These are phyloP conservation scores for Phymorhynchus buccinoides DNA, from an alignment of 1,140 invertebrate species.

Conservation along the genomic window DNA sequence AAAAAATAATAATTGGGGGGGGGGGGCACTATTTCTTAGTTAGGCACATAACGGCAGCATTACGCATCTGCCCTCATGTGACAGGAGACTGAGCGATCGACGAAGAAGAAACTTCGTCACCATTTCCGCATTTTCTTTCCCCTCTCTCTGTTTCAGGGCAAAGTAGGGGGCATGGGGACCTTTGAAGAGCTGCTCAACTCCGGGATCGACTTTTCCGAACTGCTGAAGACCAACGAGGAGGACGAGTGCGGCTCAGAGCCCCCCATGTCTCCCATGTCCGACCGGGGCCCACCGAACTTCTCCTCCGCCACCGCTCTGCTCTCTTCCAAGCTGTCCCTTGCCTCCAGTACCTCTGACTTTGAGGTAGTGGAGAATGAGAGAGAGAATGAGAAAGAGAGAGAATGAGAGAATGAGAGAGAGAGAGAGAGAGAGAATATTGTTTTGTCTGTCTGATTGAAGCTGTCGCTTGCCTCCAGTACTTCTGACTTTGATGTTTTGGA, in stretches of 20 bases:
- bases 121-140: too few relatives aligned
- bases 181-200: conserved; percentile 71
- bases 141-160: conserved; percentile 52
- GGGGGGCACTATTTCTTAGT: too few relatives aligned
- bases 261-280: conserved; percentile 24
- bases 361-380: too few relatives aligned
- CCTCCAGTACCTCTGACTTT: conserved; percentile 60
- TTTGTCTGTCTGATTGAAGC: too few relatives aligned
- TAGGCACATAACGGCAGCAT: too few relatives aligned
- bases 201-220: conserved; percentile 72
- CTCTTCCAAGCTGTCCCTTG: conserved; percentile 59
- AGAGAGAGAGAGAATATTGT: too few relatives aligned
- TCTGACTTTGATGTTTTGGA: conserved; percentile 65
- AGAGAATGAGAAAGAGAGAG: too few relatives aligned
- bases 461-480: conserved; percentile 59
- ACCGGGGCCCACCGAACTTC: not conserved
- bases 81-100: too few relatives aligned
- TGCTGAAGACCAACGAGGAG: conserved; percentile 68
- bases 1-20: too few relatives aligned
- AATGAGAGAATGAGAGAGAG: too few relatives aligned
- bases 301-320: not conserved
- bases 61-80: too few relatives aligned
- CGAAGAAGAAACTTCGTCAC: too few relatives aligned
- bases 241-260: conserved; percentile 47
- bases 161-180: conserved; percentile 68